Conservation (phyloP, 2,797 vertebrate species). For the Cryptoprocta ferox region DNA sequence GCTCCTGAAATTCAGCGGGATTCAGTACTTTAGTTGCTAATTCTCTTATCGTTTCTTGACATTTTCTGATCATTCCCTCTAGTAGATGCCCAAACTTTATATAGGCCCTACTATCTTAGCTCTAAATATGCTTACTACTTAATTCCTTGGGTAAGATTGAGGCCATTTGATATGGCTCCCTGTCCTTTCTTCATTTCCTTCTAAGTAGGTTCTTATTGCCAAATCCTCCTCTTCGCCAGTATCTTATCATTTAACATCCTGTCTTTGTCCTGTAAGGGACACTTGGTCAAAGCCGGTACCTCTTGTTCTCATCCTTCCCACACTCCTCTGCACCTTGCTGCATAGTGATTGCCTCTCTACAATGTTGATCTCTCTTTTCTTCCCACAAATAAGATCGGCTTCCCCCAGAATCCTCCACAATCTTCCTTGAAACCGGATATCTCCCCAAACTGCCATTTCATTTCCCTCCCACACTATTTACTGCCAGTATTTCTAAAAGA, state of each 20-base stretch:
- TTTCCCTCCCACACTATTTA: background rate
- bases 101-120: background rate
- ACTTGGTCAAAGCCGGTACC: background rate
- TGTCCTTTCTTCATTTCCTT: background rate
- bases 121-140: background rate
- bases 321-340: background rate
- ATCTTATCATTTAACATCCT: background rate
- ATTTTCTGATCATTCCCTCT: background rate
- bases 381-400: background rate
- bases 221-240: background rate
- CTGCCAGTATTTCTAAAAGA: background rate
- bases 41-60: background rate
- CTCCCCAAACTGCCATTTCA: background rate
- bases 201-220: constrained; percentile 24
- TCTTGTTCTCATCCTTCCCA: background rate
- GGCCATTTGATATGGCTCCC: background rate
- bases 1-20: background rate
- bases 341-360: background rate
- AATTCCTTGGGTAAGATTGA: background rate
- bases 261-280: background rate
- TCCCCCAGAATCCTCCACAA: background rate
- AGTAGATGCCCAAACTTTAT: background rate
- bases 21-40: background rate
- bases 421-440: background rate
- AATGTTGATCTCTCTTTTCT: background rate